phyloP scores from a whole-genome alignment of 2,888 invertebrate species.

The Phytoseiulus persimilis region DNA sequence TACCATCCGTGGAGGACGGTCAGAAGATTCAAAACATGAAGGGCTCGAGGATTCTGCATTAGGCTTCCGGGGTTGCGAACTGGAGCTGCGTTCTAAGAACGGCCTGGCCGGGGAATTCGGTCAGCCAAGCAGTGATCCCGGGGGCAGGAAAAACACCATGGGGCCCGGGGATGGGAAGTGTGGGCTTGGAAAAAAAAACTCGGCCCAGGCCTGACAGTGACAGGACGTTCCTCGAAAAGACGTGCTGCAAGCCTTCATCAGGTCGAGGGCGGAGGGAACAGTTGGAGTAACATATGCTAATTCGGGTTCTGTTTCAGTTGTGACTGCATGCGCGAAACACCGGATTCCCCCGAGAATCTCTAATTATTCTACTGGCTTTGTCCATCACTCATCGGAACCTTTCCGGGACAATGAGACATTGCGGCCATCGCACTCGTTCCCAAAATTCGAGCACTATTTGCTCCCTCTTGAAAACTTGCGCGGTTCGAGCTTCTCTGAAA shows the following conservation, averaged over 20 bases:
- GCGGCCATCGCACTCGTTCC: neutral
- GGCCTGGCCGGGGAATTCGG: no score
- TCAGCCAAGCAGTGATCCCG: no score
- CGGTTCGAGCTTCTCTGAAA: neutral
- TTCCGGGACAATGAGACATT: neutral
- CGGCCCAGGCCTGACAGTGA: neutral
- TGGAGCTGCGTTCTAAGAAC: no score
- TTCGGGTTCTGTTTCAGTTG: neutral
- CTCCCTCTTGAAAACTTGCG: neutral
- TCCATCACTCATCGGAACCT: neutral
- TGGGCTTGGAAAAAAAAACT: neutral
- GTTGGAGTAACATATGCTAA: neutral
- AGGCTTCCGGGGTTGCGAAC: no score
- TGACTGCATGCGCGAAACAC: neutral
- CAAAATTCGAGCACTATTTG: no score
- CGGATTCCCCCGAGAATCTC: neutral
- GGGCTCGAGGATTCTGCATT: no score
- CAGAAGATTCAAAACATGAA: no score
- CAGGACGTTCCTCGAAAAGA: neutral
- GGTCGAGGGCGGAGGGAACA: neutral
- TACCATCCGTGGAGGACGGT: no score
- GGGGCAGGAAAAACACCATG: no score
- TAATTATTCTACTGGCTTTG: neutral
- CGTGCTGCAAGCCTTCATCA: neutral
- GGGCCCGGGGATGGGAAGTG: no score